These are phyloP conservation scores for Sebastes nivosus DNA, from an alignment of 2,797 vertebrate species.

Conservation along the genomic window DNA sequence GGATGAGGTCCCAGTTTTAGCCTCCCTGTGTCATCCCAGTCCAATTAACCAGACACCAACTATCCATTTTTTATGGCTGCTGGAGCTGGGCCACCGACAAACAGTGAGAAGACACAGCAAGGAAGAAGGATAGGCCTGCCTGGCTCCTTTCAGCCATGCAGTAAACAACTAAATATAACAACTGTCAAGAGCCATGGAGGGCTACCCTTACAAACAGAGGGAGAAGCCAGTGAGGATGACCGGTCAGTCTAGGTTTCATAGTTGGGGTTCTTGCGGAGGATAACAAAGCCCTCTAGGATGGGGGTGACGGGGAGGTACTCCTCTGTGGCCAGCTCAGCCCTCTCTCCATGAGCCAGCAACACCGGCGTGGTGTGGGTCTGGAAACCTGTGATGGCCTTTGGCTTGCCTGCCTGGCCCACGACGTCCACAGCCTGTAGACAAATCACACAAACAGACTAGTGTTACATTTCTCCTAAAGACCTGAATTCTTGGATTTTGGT, in stretches of 20 bases:
- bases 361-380: conserved; percentile 98
- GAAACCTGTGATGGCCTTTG: conserved; percentile 99
- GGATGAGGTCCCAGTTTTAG: conserved; percentile 49
- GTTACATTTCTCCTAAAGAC: not conserved
- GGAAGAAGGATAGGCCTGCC: conserved; percentile 33
- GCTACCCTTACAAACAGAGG: conserved; percentile 40
- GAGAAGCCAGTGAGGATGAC: not conserved
- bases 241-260: conserved; percentile 87
- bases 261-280: conserved; percentile 97
- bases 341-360: conserved; percentile 93
- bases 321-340: conserved; percentile 96
- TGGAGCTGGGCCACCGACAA: conserved; percentile 37
- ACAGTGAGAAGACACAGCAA: conserved; percentile 29
- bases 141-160: conserved; percentile 58
- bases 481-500: not conserved
- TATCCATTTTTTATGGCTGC: conserved; percentile 45
- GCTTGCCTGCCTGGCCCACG: conserved; percentile 97
- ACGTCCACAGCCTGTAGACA: conserved; percentile 92
- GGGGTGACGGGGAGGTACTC: conserved; percentile 95
- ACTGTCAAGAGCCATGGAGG: conserved; percentile 54
- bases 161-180: conserved; percentile 63
- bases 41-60: conserved; percentile 46
- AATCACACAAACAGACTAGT: not conserved
- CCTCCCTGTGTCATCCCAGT: conserved; percentile 39
- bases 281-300: conserved; percentile 97